Conservation (phyloP, 1,140 invertebrate species). For the Branchinecta lindahli region DNA sequence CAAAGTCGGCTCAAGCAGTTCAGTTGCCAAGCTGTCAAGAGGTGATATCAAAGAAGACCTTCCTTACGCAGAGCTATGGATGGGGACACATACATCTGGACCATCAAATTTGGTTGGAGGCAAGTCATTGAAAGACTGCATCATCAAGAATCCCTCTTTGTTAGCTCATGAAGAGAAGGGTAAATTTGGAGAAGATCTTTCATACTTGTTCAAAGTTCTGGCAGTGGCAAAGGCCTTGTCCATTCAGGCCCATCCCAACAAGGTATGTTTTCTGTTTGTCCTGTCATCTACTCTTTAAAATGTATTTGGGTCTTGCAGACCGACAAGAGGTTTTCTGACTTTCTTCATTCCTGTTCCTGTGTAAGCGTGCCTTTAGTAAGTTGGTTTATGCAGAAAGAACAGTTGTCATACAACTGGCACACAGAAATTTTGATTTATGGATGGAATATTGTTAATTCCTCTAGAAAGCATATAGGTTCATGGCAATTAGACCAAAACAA, state of each 20-base stretch:
- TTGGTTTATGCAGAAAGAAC: too few relatives aligned
- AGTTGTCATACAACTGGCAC: too few relatives aligned
- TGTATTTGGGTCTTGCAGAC: too few relatives aligned
- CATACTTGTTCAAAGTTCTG: constrained; percentile 90
- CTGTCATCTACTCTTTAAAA: too few relatives aligned
- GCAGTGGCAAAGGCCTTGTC: constrained; percentile 84
- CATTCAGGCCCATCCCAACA: constrained; percentile 96
- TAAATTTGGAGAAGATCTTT: constrained; percentile 54
- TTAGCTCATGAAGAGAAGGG: constrained; percentile 47
- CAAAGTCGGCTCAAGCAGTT: constrained; percentile 57
- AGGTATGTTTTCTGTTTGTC: constrained; percentile 41
- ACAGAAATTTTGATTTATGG: too few relatives aligned
- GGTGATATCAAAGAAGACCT: constrained; percentile 39
- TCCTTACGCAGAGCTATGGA: constrained; percentile 82
- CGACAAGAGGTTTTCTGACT: too few relatives aligned
- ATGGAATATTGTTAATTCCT: too few relatives aligned
- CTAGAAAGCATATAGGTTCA: too few relatives aligned
- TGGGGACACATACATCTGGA: constrained; percentile 89
- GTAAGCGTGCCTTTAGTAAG: too few relatives aligned
- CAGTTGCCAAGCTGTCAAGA: constrained; percentile 55
- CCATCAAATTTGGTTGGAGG: constrained; percentile 51
- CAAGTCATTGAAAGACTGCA: constrained; percentile 45
- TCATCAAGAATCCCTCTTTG: constrained; percentile 46
- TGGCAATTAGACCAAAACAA: too few relatives aligned
- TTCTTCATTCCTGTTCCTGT: too few relatives aligned